phyloP scores from a whole-genome alignment of 2,888 invertebrate genomes.

The Ganaspis brasiliensis region DNA sequence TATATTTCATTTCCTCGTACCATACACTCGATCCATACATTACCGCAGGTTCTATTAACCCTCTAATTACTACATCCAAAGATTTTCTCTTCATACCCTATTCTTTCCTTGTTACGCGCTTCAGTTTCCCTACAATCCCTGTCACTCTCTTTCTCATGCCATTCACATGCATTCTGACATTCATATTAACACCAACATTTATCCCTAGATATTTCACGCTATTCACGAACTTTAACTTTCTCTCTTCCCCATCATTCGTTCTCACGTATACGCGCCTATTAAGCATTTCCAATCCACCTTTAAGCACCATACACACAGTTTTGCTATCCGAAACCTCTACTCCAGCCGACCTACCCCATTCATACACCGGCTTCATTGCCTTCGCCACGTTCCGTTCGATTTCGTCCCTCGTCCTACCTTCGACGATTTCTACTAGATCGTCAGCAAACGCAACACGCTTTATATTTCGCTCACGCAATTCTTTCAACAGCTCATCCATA shows the following conservation, averaged over 20 bases:
- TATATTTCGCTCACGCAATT: neutral
- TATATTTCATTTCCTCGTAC: too few species aligned
- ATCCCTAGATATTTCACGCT: too few species aligned
- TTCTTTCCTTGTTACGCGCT: conserved; percentile 46
- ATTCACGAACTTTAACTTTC: too few species aligned
- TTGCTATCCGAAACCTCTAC: too few species aligned
- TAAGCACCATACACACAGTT: too few species aligned
- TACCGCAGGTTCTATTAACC: neutral
- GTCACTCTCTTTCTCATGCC: too few species aligned
- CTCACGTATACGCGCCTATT: too few species aligned
- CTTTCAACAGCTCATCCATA: conserved; percentile 19
- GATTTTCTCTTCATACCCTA: conserved; percentile 25
- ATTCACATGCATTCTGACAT: too few species aligned
- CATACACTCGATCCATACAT: conserved; percentile 25
- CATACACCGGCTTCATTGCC: neutral
- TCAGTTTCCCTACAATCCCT: too few species aligned
- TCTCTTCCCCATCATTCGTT: too few species aligned
- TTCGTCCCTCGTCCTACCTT: neutral
- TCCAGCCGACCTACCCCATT: conserved; percentile 33
- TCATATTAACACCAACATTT: too few species aligned
- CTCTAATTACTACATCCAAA: neutral
- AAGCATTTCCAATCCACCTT: too few species aligned
- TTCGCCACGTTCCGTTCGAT: neutral
- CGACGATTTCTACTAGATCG: conserved; percentile 42
- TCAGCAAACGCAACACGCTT: conserved; percentile 47